Percentiles rank a stretch among this genome's conserved stretches.
Conservation (phyloP, 2,113 vertebrate genomes). For the Phrynosoma blainvillii region DNA sequence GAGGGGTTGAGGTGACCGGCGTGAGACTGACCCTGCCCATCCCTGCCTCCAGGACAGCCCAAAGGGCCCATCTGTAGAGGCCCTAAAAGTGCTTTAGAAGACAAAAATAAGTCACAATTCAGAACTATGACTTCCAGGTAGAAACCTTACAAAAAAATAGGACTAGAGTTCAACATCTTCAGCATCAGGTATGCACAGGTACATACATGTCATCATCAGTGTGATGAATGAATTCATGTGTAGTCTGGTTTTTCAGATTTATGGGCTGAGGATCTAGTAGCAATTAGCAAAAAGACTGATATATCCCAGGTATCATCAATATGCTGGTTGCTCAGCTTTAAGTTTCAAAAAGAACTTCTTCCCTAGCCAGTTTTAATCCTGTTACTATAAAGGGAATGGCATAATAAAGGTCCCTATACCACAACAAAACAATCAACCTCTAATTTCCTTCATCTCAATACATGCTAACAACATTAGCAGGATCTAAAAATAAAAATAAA, state of each 20-base stretch:
- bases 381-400: not conserved
- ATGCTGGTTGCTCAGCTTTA: not conserved
- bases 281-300: not conserved
- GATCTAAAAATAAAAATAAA: slow-evolving; percentile 33
- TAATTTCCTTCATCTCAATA: not conserved
- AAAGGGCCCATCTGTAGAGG: too few relatives aligned
- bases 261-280: not conserved
- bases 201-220: too few relatives aligned
- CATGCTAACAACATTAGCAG: slow-evolving; percentile 10
- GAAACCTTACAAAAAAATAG: too few relatives aligned
- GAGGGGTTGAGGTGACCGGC: too few relatives aligned
- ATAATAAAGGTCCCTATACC: not conserved
- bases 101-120: too few relatives aligned
- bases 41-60: too few relatives aligned
- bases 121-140: too few relatives aligned
- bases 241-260: not conserved
- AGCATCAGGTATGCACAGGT: too few relatives aligned
- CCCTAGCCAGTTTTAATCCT: not conserved
- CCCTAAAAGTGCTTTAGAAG: too few relatives aligned
- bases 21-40: too few relatives aligned
- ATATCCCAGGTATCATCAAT: not conserved
- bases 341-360: not conserved
- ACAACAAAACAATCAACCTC: not conserved
- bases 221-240: too few relatives aligned
- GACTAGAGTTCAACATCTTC: too few relatives aligned